These are phyloP conservation scores for Caenorhabditis brenneri DNA, from an alignment of 1,140 invertebrate genomes.

Conservation along the genomic window DNA sequence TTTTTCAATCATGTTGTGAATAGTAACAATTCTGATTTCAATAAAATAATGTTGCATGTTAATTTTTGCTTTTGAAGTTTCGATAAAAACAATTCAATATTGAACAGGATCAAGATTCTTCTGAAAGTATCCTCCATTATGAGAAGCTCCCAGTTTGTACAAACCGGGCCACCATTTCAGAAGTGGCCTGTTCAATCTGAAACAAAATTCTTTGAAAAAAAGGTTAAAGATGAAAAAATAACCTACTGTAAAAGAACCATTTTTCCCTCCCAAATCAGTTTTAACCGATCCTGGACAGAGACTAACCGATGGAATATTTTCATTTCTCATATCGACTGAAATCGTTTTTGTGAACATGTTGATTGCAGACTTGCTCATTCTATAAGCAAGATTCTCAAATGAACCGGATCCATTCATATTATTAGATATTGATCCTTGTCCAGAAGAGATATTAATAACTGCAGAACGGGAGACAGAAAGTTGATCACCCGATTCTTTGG, in stretches of 20 bases:
- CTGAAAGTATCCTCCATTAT: conserved; percentile 29
- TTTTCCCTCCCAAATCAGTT: conserved; percentile 46
- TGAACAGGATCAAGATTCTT: too few relatives aligned
- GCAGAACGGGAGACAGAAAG: neutral
- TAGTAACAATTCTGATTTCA: neutral
- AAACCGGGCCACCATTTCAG: neutral
- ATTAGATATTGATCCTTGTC: neutral
- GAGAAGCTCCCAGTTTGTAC: neutral
- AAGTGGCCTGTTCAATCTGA: conserved; percentile 22
- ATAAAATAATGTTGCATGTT: too few relatives aligned
- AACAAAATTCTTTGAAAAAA: neutral
- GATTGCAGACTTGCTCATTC: conserved; percentile 49
- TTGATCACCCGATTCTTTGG: neutral
- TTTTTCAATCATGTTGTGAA: neutral
- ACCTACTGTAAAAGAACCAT: conserved; percentile 34
- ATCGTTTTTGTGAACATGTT: conserved; percentile 36
- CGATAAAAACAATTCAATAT: too few relatives aligned
- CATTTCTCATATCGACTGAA: conserved; percentile 17
- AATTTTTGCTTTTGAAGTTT: too few relatives aligned
- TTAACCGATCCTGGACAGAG: conserved; percentile 48
- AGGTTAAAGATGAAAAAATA: neutral
- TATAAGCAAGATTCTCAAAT: conserved; percentile 6
- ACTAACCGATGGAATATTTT: neutral
- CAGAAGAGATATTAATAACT: conserved; percentile 21
- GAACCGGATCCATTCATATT: neutral